Base-by-base conservation (phyloP, 2,888 invertebrate genomes). In the Tenthredo scrophulariae region DNA sequence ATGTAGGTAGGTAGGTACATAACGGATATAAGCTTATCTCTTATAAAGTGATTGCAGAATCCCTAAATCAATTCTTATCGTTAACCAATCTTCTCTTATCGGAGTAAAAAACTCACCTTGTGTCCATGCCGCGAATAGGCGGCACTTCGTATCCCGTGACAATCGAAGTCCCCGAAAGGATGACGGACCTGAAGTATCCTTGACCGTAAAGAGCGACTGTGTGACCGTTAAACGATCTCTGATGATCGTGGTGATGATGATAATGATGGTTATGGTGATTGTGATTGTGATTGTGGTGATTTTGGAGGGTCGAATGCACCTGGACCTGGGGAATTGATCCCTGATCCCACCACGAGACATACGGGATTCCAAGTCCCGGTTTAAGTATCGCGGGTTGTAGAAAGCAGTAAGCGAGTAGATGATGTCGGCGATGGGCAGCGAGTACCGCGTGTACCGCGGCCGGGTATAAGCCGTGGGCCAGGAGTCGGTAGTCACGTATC, bases 321-420 rank as follows among this genome's bases (percentile, higher is more conserved):
- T 87, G 87, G 65, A 88, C 84, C 80, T 86, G 87, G 84, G 90
- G 89, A 84, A 89, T 84, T 40, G 83, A 67, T 50, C 46, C 83
- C 67, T 18, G 83, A 67, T 70, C 83, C 92, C 92, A 92, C 90
- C 92, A 92, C 82, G 91, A 88, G 82, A 92, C 91, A 91, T 91
- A 91, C 88, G 92, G 92, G 70, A 91, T 83, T 86, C 89, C 87
- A 84, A 88, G 86, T 79, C 88, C 89, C 43, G 89, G 89, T 84
- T 92, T 91, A 74, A 90, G 84, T 86, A 88, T 88, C 83, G 91
- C 83, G 84, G 74, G 58, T 33, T 67, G 74, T 18, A 85, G 79
- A 54, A 84, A 58, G 85, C 85, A 77, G 54, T 67, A 58, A 13
- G 54, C 74, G 26, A 65, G 67, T 37, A 83, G 18, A 37, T 83